Percentiles rank a stretch among this genome's conserved stretches.
These are phyloP conservation scores for Malacosoma neustria DNA, from an alignment of 2,888 invertebrate species.

Conservation along the genomic window DNA sequence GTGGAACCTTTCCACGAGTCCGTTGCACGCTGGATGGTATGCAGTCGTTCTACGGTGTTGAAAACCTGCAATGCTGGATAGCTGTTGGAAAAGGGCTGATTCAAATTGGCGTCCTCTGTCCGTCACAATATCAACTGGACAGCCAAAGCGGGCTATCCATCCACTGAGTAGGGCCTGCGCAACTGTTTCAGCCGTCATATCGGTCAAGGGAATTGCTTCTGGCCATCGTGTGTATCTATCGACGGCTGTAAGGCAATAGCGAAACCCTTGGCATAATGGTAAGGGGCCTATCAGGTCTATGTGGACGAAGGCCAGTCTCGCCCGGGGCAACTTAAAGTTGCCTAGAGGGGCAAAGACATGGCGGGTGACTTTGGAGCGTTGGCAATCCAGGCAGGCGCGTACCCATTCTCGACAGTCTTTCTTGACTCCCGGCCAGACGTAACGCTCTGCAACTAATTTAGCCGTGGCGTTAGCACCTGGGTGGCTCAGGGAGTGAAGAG, in stretches of 20 bases:
- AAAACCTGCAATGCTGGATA: conserved; percentile 10
- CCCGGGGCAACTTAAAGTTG: conserved; percentile 5
- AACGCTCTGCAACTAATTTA: conserved; percentile 16
- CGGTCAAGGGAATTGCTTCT: conserved; percentile 24
- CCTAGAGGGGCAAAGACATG: conserved; percentile 17
- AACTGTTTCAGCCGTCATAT: not conserved
- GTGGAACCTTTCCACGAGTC: conserved; percentile 27
- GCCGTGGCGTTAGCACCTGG: conserved; percentile 13
- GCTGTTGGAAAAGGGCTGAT: conserved; percentile 12
- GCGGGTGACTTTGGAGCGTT: conserved; percentile 24
- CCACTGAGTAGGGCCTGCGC: not conserved
- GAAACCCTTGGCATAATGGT: conserved; percentile 8
- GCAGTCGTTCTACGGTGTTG: conserved; percentile 17
- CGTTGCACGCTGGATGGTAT: conserved; percentile 19
- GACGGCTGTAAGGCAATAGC: conserved; percentile 16
- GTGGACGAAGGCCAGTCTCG: conserved; percentile 8
- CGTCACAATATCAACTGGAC: conserved; percentile 2
- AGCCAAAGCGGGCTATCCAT: conserved; percentile 1
- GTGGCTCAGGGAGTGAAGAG: conserved; percentile 15
- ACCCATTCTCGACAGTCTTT: conserved; percentile 26
- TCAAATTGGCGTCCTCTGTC: conserved; percentile 7
- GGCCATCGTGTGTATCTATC: conserved; percentile 28
- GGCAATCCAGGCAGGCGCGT: conserved; percentile 17
- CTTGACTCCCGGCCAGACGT: conserved; percentile 29
- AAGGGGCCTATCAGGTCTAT: conserved; percentile 13